A percentile compares a stretch with the other conserved stretches of the same genome.
phyloP scores from a whole-genome alignment of 2,888 invertebrate genomes.

The Megastigmus dorsalis region DNA sequence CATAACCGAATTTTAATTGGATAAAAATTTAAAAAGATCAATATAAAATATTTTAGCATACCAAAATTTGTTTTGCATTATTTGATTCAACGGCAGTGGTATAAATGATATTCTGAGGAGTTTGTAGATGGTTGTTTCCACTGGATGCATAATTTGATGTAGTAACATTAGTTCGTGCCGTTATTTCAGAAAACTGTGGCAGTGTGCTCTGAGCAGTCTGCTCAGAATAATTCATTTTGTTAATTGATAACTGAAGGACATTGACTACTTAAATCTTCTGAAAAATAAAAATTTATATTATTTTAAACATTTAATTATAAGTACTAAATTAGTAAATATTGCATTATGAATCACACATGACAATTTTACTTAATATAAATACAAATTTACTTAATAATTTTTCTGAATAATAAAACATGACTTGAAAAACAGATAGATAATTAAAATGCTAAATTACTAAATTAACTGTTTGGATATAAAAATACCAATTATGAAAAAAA shows the following conservation, averaged over 20 bases:
- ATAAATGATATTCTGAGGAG: slow-evolving; percentile 64
- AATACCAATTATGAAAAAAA: too few relatives aligned
- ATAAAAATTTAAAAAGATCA: too few relatives aligned
- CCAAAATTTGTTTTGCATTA: slow-evolving; percentile 65
- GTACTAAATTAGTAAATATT: not conserved
- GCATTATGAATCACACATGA: too few relatives aligned
- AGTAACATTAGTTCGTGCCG: slow-evolving; percentile 61
- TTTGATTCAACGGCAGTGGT: slow-evolving; percentile 64
- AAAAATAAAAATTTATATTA: slow-evolving; percentile 32
- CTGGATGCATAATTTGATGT: slow-evolving; percentile 60
- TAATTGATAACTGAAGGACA: slow-evolving; percentile 12
- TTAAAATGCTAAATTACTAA: too few relatives aligned
- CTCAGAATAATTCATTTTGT: slow-evolving; percentile 69
- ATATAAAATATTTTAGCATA: slow-evolving; percentile 43
- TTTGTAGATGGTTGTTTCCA: slow-evolving; percentile 61
- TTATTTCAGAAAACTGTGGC: slow-evolving; percentile 71
- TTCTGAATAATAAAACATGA: too few relatives aligned
- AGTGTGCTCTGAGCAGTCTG: slow-evolving; percentile 64
- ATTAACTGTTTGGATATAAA: too few relatives aligned
- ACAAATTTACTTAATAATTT: too few relatives aligned
- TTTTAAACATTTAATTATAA: not conserved
- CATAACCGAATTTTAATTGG: too few relatives aligned
- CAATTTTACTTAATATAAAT: too few relatives aligned
- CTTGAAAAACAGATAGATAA: too few relatives aligned
- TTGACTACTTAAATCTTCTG: slow-evolving; percentile 6